phyloP scores from a whole-genome alignment of 2,888 invertebrate genomes.

The Steromphala cineraria region DNA sequence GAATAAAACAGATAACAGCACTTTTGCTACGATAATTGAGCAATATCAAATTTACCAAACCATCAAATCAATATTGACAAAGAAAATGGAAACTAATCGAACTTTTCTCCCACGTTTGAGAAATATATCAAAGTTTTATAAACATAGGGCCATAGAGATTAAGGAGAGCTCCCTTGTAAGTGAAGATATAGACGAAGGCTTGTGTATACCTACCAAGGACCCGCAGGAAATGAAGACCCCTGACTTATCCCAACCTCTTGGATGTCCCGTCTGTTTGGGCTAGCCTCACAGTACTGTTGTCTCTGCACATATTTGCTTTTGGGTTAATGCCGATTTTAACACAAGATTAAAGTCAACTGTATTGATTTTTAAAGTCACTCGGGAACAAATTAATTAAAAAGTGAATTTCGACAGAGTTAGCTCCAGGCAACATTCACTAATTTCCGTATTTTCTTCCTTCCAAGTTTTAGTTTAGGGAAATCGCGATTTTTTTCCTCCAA shows the following conservation, averaged over 20 bases:
- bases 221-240: slow-evolving; percentile 2
- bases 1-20: too few relatives aligned
- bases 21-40: too few relatives aligned
- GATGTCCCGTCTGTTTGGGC: slow-evolving; percentile 3
- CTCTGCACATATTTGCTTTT: slow-evolving; percentile 13
- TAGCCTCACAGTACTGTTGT: neutral
- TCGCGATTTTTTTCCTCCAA: neutral
- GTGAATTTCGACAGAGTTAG: slow-evolving; percentile 1
- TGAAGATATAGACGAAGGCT: too few relatives aligned
- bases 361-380: slow-evolving; percentile 16
- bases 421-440: slow-evolving; percentile 14
- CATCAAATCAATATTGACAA: too few relatives aligned
- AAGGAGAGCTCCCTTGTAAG: too few relatives aligned
- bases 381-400: slow-evolving; percentile 21
- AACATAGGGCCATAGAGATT: too few relatives aligned
- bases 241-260: neutral
- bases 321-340: slow-evolving; percentile 15
- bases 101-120: too few relatives aligned
- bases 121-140: too few relatives aligned
- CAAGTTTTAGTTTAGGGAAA: neutral
- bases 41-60: too few relatives aligned
- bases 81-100: too few relatives aligned
- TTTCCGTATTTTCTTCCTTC: slow-evolving; percentile 16
- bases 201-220: too few relatives aligned
- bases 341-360: slow-evolving; percentile 10